Evolutionary conservation across 2,888 invertebrate genomes (phyloP).

Genomic region (Caenorhabditis sp.): DNA sequence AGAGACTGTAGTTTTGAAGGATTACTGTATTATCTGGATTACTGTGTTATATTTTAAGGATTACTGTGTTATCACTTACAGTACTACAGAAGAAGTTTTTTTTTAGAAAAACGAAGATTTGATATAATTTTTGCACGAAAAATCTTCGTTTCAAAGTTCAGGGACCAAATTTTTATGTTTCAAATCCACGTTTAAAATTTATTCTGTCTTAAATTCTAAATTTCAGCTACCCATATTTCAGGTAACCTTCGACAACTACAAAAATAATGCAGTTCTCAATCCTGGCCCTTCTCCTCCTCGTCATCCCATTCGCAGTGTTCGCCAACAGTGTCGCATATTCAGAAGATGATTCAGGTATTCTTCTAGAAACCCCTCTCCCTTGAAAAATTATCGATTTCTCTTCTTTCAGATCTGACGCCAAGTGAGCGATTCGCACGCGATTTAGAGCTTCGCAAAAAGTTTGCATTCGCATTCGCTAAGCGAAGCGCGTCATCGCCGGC

Average conservation of each 20-base stretch:
- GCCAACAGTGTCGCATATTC: constrained; percentile 7
- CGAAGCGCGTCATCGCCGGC: constrained; percentile 13
- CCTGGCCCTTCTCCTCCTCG: constrained; percentile 24
- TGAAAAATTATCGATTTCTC: background rate
- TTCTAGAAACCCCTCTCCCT: background rate
- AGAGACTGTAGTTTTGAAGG: too few species aligned
- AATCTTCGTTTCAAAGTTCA: too few species aligned
- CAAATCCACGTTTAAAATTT: too few species aligned
- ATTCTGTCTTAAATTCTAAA: background rate
- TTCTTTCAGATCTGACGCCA: background rate
- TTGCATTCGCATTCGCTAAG: constrained; percentile 45
- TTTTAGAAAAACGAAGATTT: too few species aligned
- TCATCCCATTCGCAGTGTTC: constrained; percentile 20
- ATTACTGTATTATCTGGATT: too few species aligned
- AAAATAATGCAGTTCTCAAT: constrained; percentile 23
- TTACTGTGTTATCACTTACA: too few species aligned
- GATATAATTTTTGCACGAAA: too few species aligned
- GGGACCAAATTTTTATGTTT: constrained; percentile 23
- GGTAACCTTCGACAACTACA: constrained; percentile 10
- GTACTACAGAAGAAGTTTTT: too few species aligned
- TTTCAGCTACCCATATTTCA: constrained; percentile 3
- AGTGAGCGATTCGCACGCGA: constrained; percentile 39
- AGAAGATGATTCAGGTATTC: constrained; percentile 21
- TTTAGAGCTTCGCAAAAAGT: constrained; percentile 38
- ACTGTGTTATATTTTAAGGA: too few species aligned